Evolutionary conservation across 2,888 invertebrate genomes (phyloP), one percentile per base, ranked within the genome.

Genomic region (Hermaeophaga mercurialis): DNA sequence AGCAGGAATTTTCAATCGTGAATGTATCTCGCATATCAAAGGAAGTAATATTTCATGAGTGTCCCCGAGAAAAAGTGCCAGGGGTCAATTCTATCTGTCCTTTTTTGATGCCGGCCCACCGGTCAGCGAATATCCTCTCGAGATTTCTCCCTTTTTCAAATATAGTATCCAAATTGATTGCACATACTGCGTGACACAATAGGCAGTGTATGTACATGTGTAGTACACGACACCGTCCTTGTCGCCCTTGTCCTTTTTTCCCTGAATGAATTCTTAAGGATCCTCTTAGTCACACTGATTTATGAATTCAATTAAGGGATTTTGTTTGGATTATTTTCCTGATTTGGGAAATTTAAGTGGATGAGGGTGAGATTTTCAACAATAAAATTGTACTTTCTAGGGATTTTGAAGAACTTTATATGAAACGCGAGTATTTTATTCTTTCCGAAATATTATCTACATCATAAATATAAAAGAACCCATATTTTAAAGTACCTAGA

Each of bases 161-260:
- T 73, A 75, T 74, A 76, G 75, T 75, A 74, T 70, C 71, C 67
- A 76, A 78, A 77, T 77, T 78, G 77, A 78, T 78, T 77, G 77
- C 77, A 71, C 73, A 75, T 74, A 73, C 73, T 72, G 68, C 70
- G 68, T 69, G 72, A 74, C 74, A 75, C 75, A 75, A 76, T 76
- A 73, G 59, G 44, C 52, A 44, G 48, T 49, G 56, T 56, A 53
- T 54, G 50, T 60, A 60, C 60, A 60, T 58, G 54, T 60, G 60
- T 60, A 57, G 18, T 57, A 60, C 60, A 60, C 52, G 39, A 33
- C 46, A 36, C 43, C 33, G 28, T 38, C 48, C 45, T 9, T 43
- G 43, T 59, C 60, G 53, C 62, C 62, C 59, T 56, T 46, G 49
- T 54, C 59, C 56, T 52, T 59, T 56, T 58, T 38, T 48, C 45